These are phyloP conservation scores for Heliconius eleuchia DNA, from an alignment of 1,140 invertebrate genomes.

Conservation along the genomic window DNA sequence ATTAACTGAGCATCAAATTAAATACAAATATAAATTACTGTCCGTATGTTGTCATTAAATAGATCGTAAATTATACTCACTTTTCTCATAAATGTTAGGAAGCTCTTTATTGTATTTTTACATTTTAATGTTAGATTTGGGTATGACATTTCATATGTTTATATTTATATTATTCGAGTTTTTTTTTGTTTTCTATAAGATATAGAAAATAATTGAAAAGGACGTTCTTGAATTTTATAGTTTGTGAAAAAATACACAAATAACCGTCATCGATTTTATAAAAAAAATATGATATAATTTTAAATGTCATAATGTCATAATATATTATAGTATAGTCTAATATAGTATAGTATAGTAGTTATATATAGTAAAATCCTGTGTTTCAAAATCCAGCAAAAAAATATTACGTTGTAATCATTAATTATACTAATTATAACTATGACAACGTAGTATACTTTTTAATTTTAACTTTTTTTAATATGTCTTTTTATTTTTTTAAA, in stretches of 20 bases:
- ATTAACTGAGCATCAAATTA: conserved; percentile 35
- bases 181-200: neutral
- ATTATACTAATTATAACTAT: too few species aligned
- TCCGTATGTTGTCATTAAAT: conserved; percentile 37
- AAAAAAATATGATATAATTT: too few species aligned
- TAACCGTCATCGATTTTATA: neutral
- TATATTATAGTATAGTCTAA: too few species aligned
- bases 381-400: neutral
- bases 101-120: conserved; percentile 33
- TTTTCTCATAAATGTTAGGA: conserved; percentile 40
- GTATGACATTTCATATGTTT: conserved; percentile 22
- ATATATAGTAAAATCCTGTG: too few species aligned
- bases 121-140: conserved; percentile 28
- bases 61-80: conserved; percentile 41
- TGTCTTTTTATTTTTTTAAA: too few species aligned
- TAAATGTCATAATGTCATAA: too few species aligned
- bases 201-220: neutral
- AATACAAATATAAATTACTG: conserved; percentile 42
- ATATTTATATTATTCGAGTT: conserved; percentile 15
- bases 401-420: too few species aligned
- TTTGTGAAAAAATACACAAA: neutral
- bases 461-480: too few species aligned
- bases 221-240: neutral
- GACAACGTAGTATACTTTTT: too few species aligned
- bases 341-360: too few species aligned